Conservation (phyloP, 2,113 vertebrate genomes). For the Numenius arquata region DNA sequence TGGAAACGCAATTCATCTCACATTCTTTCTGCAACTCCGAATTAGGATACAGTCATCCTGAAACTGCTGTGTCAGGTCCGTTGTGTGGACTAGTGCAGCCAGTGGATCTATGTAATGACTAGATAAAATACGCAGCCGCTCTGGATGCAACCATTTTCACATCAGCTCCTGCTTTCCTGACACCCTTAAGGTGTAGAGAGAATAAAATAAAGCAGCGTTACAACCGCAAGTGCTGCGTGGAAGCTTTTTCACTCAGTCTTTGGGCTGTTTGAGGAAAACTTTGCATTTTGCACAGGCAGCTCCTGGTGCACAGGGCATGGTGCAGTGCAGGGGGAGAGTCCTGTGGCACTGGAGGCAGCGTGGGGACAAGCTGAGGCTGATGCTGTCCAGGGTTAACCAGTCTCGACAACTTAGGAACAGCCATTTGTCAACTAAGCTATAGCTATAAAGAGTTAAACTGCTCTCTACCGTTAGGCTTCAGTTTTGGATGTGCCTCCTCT, state of each 20-base stretch:
- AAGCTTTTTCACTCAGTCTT: background rate
- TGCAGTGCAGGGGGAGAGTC: background rate
- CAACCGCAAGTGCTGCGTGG: background rate
- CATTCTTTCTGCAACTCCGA: background rate
- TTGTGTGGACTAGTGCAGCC: background rate
- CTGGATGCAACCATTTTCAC: background rate
- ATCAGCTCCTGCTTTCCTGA: background rate
- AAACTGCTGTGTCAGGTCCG: background rate
- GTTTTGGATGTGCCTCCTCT: background rate
- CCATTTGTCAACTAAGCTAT: background rate
- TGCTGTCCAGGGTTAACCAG: background rate
- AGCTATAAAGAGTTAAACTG: background rate
- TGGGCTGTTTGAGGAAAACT: background rate
- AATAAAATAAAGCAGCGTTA: background rate
- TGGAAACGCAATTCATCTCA: background rate
- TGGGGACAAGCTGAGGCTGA: rapidly evolving
- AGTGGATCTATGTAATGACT: background rate
- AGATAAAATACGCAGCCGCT: background rate
- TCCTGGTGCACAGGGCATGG: no score
- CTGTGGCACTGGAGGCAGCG: background rate
- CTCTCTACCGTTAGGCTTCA: background rate
- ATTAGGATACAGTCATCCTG: background rate
- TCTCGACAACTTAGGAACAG: background rate
- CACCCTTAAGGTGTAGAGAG: background rate
- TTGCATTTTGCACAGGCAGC: background rate